Base-by-base conservation (phyloP, 2,113 vertebrate species). In the Proteles cristata region DNA sequence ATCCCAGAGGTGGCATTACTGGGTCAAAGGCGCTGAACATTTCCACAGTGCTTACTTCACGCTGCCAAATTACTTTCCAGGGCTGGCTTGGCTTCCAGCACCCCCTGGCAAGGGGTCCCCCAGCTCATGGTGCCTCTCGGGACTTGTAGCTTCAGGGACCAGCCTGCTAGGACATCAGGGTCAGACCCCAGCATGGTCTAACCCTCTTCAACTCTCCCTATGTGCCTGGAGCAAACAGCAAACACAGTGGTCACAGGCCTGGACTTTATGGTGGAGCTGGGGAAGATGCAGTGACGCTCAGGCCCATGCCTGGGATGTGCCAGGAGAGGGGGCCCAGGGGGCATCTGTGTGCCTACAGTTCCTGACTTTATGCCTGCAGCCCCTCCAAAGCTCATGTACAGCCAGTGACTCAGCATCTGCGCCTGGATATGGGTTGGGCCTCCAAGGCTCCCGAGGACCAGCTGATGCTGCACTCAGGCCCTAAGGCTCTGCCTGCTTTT, bases 41-140 rank as follows among this genome's bases (percentile, higher is more conserved):
- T n/a, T 58, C 15, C 45, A 35, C 1, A 0, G 39, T 11, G 11
- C 45, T 5, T 9, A 23, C 28, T 12, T 25, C 53, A 53, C 0
- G 0, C 68, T 35, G 39, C 90, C 45, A 66, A 35, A 66, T 61
- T 17, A 2, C 61, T 80, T 85, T 85, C 58, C 35, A 19, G 45
- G 73, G 28, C 76, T 4, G 17, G 43, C 45, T 73, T 16, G 58
- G 33, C 45, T 28, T 35, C 43, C 66, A 33, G 66, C 26, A n/a
- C 28, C 31, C 63, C 14, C 33, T 0, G 19, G 53, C 21, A 14
- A 28, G 0, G 2, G 48, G 45, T n/a, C 9, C 39, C 25, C 81
- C 8, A 7, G 17, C 39, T 77, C 7, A 0, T 58, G 28, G 50
- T 0, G 26, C 48, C 45, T 55, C 28, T 11, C 26, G 74, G 35